Percentiles rank a stretch among this genome's conserved stretches.
Evolutionary conservation across 2,797 vertebrate species (phyloP).

Genomic region (Clarias platycephalus): DNA sequence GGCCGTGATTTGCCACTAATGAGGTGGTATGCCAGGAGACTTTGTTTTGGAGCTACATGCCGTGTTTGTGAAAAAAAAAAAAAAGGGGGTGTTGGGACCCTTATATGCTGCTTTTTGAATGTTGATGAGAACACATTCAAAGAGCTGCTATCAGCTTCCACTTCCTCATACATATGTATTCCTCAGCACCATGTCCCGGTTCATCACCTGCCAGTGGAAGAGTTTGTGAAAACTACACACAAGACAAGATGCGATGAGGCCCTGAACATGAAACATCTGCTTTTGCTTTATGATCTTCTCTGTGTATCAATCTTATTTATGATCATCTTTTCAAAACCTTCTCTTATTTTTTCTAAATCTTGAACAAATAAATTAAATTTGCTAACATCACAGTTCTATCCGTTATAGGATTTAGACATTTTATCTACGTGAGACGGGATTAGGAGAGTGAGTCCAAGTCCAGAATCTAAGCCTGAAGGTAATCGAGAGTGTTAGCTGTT

Average conservation of each 20-base stretch:
- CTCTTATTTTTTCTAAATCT: background rate
- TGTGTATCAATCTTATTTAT: slow-evolving; percentile 37
- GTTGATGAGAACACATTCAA: slow-evolving; percentile 70
- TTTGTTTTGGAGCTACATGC: slow-evolving; percentile 66
- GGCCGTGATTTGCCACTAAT: slow-evolving; percentile 71
- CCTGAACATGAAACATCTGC: slow-evolving; percentile 44
- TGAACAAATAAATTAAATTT: slow-evolving; percentile 25
- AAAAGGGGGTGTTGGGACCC: slow-evolving; percentile 39
- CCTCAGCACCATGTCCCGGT: slow-evolving; percentile 56
- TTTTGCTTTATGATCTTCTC: slow-evolving; percentile 44
- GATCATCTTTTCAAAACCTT: slow-evolving; percentile 23
- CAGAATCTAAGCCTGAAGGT: background rate
- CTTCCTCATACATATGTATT: slow-evolving; percentile 73
- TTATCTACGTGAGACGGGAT: background rate
- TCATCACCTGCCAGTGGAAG: slow-evolving; percentile 62
- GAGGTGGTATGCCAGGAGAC: slow-evolving; percentile 71
- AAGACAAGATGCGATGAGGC: slow-evolving; percentile 51
- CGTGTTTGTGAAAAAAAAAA: slow-evolving; percentile 36
- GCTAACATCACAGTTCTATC: slow-evolving; percentile 8
- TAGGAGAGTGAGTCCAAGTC: background rate
- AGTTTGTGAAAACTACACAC: slow-evolving; percentile 49
- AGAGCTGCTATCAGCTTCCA: slow-evolving; percentile 69
- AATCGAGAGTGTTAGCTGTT: background rate
- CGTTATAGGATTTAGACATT: background rate
- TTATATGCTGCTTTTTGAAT: slow-evolving; percentile 63